Evolutionary conservation across 2,888 invertebrate genomes (phyloP).

Genomic region (Netelia inedita): DNA sequence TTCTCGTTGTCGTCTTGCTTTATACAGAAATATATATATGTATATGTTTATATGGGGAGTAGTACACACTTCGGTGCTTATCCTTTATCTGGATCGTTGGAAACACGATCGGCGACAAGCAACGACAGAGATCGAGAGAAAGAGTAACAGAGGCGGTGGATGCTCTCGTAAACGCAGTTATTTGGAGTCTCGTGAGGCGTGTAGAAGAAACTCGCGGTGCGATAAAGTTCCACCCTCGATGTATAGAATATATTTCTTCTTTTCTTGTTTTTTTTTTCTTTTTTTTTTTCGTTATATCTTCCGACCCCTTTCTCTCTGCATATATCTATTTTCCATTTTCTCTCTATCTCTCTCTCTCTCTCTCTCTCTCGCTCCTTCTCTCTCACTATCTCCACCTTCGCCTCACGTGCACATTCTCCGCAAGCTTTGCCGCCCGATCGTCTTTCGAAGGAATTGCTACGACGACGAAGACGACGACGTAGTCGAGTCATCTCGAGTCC

Average conservation of each 20-base stretch:
- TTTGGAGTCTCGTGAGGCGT: slow-evolving; percentile 41
- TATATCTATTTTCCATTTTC: slow-evolving; percentile 4
- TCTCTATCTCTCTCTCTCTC: neutral
- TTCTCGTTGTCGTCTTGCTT: neutral
- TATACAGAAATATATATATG: neutral
- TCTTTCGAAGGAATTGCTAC: slow-evolving; percentile 35
- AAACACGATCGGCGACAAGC: slow-evolving; percentile 42
- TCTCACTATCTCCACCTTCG: neutral
- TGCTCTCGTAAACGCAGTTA: slow-evolving; percentile 47
- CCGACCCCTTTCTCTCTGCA: slow-evolving; percentile 14
- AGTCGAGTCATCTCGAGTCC: slow-evolving; percentile 53
- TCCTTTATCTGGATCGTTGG: slow-evolving; percentile 39
- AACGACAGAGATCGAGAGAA: slow-evolving; percentile 6
- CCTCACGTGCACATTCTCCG: slow-evolving; percentile 24
- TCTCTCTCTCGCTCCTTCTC: slow-evolving; percentile 25
- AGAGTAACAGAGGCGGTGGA: slow-evolving; percentile 11
- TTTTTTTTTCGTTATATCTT: neutral
- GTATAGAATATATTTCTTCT: slow-evolving; percentile 4
- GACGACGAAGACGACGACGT: slow-evolving; percentile 25
- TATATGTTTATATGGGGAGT: neutral
- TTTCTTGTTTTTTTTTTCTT: slow-evolving; percentile 1
- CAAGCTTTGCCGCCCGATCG: slow-evolving; percentile 29
- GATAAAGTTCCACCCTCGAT: slow-evolving; percentile 45
- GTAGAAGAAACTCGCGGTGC: slow-evolving; percentile 17
- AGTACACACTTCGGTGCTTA: slow-evolving; percentile 20